Conservation (phyloP, 2,113 vertebrate species). For the Myocastor coypus region DNA sequence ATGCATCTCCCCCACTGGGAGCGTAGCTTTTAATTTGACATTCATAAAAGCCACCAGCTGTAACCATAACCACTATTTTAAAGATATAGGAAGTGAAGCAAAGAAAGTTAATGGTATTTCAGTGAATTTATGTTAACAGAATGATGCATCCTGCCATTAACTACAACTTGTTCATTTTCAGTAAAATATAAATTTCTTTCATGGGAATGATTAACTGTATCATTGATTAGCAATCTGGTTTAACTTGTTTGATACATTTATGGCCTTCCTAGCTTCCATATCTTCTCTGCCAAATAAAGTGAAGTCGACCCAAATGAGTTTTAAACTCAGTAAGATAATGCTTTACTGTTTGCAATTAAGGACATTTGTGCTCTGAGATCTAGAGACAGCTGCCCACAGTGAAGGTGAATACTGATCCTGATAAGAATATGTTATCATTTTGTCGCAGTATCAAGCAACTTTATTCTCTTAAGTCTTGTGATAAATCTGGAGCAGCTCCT, state of each 20-base stretch:
- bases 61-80: constrained; percentile 70
- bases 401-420: constrained; percentile 21
- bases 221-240: constrained; percentile 65
- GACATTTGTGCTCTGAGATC: constrained; percentile 5
- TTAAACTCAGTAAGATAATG: neutral
- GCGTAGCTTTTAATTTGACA: constrained; percentile 77
- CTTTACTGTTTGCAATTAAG: neutral
- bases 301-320: constrained; percentile 51
- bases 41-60: constrained; percentile 70
- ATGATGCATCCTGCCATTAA: constrained; percentile 48
- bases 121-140: constrained; percentile 56
- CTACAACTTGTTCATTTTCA: constrained; percentile 60
- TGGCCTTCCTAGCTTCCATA: neutral
- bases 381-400: constrained; percentile 10
- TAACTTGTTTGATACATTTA: constrained; percentile 49
- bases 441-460: neutral
- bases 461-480: constrained; percentile 20
- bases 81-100: constrained; percentile 72
- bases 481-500: neutral
- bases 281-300: constrained; percentile 12
- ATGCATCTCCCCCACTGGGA: constrained; percentile 58
- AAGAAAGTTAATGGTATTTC: constrained; percentile 68
- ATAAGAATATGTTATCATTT: constrained; percentile 32
- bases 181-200: constrained; percentile 68
- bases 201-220: constrained; percentile 44